phyloP scores from a whole-genome alignment of 2,888 invertebrate species.

The Bugulina stolonifera region DNA sequence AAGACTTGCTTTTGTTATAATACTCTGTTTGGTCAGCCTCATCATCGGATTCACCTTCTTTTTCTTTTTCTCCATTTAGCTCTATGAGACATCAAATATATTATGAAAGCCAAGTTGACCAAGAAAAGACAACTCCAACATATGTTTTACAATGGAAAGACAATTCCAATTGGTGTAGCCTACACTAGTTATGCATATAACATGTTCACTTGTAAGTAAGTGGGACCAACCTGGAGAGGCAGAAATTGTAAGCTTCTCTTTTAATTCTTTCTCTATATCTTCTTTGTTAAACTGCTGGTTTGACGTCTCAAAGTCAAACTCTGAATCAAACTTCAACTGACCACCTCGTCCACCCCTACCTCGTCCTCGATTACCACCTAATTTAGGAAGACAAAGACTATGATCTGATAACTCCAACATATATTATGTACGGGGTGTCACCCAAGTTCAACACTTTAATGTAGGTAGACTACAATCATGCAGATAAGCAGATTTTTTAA shows the following conservation, averaged over 20 bases:
- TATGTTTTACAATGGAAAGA: background rate
- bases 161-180: background rate
- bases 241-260: slow-evolving; percentile 70
- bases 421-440: no score
- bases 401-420: no score
- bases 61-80: slow-evolving; percentile 27
- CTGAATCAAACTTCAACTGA: slow-evolving; percentile 81
- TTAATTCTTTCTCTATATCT: slow-evolving; percentile 72
- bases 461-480: no score
- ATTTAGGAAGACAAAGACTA: no score
- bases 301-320: slow-evolving; percentile 97
- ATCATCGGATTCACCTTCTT: slow-evolving; percentile 38
- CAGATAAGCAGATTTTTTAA: no score
- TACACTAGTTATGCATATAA: background rate
- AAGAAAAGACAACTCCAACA: background rate
- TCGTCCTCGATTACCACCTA: slow-evolving; percentile 28
- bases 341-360: slow-evolving; percentile 33
- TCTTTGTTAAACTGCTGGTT: slow-evolving; percentile 83
- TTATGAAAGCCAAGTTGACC: background rate
- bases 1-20: slow-evolving; percentile 94
- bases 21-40: slow-evolving; percentile 56
- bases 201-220: no score
- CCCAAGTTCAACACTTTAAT: no score
- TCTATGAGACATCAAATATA: slow-evolving; percentile 2
- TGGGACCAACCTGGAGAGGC: slow-evolving; percentile 4